Base-by-base conservation (phyloP, 2,888 invertebrate genomes). In the Coenonympha arcania region DNA sequence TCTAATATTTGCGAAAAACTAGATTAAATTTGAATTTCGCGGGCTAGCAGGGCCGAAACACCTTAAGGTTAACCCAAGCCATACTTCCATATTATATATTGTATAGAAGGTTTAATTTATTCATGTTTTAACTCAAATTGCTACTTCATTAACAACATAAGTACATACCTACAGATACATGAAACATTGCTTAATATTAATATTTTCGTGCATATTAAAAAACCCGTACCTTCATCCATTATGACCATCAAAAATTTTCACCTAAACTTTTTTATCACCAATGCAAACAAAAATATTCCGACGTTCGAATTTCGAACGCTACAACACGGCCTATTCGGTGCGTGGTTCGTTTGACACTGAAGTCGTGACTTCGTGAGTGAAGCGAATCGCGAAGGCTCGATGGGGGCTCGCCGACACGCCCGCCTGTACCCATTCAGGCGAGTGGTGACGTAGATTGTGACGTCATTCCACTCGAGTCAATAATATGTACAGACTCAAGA, bases 321-420 rank as follows among this genome's bases (percentile, higher is more conserved):
- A 1, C 33, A 33, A 63, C 57, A 48, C 71, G 60, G 61, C 66
- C 65, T 61, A 61, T 62, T 64, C 54, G 66, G 61, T 65, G 63
- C 59, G 62, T 65, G 61, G 42, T 46, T 47, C 31, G 43, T 59
- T 48, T 51, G 31, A 52, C 43, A 79, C 78, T 79, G 75, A 16
- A 20, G 24, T n/a, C 11, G 8, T 8, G 4, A 6, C 18, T 18
- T 5, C 11, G 11, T 42, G 57, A 59, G 54, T n/a, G n/a, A n/a
- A n/a, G n/a, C n/a, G n/a, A n/a, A n/a, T n/a, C n/a, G 26, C 22
- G 24, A 8, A 19, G 19, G 20, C 26, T 28, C 19, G 30, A 19
- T 42, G 58, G 60, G 54, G 62, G 63, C 78, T 76, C 73, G 75
- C 63, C 55, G 54, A 53, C 62, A 65, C 68, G 66, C 68, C 73